phyloP scores from a whole-genome alignment of 2,888 invertebrate genomes.

The Panzeria rudis region DNA sequence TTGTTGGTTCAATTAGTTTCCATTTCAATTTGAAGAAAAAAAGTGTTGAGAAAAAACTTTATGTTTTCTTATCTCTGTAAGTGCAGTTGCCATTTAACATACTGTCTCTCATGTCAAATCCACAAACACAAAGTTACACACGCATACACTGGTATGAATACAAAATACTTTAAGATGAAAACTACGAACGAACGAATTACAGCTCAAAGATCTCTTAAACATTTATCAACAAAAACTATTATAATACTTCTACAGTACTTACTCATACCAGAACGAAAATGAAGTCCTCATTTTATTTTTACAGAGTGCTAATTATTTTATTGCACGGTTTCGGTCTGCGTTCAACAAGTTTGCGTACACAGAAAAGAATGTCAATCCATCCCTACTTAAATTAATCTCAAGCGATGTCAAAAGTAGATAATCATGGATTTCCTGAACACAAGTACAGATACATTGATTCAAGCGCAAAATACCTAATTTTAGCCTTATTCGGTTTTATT shows the following conservation, averaged over 20 bases:
- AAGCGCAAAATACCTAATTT: too few species aligned
- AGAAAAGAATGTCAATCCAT: too few species aligned
- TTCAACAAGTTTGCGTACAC: not conserved
- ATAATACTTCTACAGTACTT: slow-evolving; percentile 25
- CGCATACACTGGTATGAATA: not conserved
- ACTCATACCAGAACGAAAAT: not conserved
- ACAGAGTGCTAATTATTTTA: not conserved
- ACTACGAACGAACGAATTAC: not conserved
- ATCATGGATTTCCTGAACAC: too few species aligned
- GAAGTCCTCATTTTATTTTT: not conserved
- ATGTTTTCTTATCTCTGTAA: slow-evolving; percentile 66
- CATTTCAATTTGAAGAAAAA: slow-evolving; percentile 63
- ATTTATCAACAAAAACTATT: slow-evolving; percentile 47
- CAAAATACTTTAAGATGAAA: slow-evolving; percentile 14
- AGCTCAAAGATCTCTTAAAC: slow-evolving; percentile 40
- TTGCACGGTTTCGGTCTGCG: not conserved
- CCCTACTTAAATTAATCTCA: too few species aligned
- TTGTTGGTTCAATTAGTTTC: slow-evolving; percentile 68
- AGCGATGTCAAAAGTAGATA: too few species aligned
- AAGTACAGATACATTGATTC: too few species aligned
- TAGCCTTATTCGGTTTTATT: too few species aligned
- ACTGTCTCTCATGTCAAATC: slow-evolving; percentile 39
- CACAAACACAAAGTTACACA: not conserved
- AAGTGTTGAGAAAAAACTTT: slow-evolving; percentile 25
- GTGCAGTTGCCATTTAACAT: slow-evolving; percentile 68